Evolutionary conservation across 2,797 vertebrate species (phyloP).

Genomic region (Acipenser oxyrinchus): DNA sequence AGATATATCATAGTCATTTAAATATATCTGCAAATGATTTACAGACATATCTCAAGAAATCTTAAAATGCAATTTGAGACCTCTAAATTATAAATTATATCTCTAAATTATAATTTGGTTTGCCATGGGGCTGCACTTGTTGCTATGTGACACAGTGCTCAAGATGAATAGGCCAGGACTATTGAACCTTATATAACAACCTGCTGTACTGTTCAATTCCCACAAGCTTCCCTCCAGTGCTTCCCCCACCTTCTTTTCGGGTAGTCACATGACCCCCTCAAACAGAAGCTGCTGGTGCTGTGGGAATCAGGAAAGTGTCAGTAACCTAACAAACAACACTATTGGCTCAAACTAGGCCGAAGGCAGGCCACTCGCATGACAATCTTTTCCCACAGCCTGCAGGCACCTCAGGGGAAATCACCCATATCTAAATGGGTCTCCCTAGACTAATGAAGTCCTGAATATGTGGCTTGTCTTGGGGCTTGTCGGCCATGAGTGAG

Average conservation of each 20-base stretch:
- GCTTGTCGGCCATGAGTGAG: conserved; percentile 60
- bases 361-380: conserved; percentile 45
- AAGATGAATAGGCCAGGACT: conserved; percentile 12
- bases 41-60: too few species aligned
- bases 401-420: conserved; percentile 72
- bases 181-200: conserved; percentile 6
- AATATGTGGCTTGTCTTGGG: conserved; percentile 69
- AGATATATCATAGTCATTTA: too few species aligned
- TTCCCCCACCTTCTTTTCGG: neutral
- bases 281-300: conserved; percentile 18
- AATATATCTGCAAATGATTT: too few species aligned
- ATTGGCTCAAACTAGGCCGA: conserved; percentile 27
- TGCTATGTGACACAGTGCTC: conserved; percentile 10
- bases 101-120: too few species aligned
- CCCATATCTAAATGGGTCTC: conserved; percentile 74
- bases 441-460: conserved; percentile 73
- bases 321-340: conserved; percentile 26
- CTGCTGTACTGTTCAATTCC: conserved; percentile 25
- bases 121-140: conserved; percentile 21
- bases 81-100: too few species aligned
- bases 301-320: conserved; percentile 25
- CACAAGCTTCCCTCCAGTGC: conserved; percentile 6
- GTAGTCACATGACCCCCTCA: conserved; percentile 23
- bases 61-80: too few species aligned
- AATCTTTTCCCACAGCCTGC: conserved; percentile 67